phyloP scores from a whole-genome alignment of 2,888 invertebrate genomes.

The Drosophila leonis region DNA sequence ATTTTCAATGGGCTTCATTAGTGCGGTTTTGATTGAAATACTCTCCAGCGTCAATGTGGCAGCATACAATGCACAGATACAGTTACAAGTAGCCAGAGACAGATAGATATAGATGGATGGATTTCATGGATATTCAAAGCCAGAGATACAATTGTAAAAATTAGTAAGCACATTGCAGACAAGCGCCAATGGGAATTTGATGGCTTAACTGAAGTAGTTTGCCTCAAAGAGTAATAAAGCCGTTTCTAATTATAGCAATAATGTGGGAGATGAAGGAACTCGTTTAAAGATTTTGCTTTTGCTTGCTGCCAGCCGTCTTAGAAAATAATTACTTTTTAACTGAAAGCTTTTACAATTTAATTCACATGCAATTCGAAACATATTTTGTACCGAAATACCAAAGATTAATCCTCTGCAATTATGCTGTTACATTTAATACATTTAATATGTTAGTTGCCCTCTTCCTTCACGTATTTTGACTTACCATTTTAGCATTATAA shows the following conservation, averaged over 20 bases:
- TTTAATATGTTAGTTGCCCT: too few species aligned
- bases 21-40: slow-evolving; percentile 77
- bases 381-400: background rate
- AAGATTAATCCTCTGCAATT: background rate
- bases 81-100: slow-evolving; percentile 60
- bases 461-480: background rate
- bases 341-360: background rate
- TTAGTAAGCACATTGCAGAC: slow-evolving; percentile 63
- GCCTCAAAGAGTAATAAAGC: slow-evolving; percentile 47
- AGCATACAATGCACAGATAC: slow-evolving; percentile 53
- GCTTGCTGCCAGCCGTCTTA: background rate
- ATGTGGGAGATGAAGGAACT: background rate
- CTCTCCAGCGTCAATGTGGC: slow-evolving; percentile 43
- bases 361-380: background rate
- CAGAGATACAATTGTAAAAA: slow-evolving; percentile 71
- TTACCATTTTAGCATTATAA: background rate
- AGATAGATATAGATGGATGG: slow-evolving; percentile 38
- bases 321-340: background rate
- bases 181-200: slow-evolving; percentile 34
- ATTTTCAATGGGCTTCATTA: slow-evolving; percentile 77
- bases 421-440: background rate
- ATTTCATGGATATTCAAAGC: slow-evolving; percentile 51
- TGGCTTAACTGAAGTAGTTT: slow-evolving; percentile 48
- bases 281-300: background rate
- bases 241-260: slow-evolving; percentile 21